Evolutionary conservation across 2,888 invertebrate species (phyloP).

Genomic region (Coecobrya sp.): DNA sequence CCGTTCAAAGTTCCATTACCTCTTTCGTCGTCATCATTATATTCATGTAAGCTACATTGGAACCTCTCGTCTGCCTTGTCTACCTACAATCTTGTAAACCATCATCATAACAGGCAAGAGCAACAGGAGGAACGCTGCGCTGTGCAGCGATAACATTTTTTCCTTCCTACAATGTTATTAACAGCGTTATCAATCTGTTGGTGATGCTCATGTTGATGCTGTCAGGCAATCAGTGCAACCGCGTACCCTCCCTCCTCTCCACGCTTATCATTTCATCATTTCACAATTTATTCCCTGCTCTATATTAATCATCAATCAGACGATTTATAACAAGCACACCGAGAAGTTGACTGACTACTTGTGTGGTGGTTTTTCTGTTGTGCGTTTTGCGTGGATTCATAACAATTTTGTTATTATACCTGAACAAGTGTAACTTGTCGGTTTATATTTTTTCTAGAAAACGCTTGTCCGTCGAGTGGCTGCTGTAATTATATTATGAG

Average conservation of each 20-base stretch:
- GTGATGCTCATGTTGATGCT: constrained; percentile 17
- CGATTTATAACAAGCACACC: constrained; percentile 16
- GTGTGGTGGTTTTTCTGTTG: too few relatives aligned
- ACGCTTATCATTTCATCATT: constrained; percentile 37
- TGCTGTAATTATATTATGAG: not conserved
- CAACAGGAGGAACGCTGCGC: constrained; percentile 1
- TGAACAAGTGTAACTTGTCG: not conserved
- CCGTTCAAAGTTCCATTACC: constrained; percentile 68
- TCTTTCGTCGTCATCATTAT: not conserved
- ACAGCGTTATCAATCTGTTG: not conserved
- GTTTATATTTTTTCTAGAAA: not conserved
- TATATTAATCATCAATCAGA: constrained; percentile 36
- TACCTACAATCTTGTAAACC: not conserved
- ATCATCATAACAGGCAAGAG: not conserved
- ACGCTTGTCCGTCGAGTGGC: not conserved
- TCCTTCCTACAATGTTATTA: constrained; percentile 5
- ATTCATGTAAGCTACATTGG: not conserved
- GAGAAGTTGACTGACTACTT: not conserved
- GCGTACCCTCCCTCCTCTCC: constrained; percentile 57
- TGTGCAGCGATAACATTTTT: not conserved
- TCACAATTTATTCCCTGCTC: constrained; percentile 3
- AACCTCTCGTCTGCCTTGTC: not conserved
- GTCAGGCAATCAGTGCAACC: constrained; percentile 40
- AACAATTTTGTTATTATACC: too few relatives aligned
- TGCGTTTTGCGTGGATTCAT: not conserved